Conservation (phyloP, 2,797 vertebrate species). For the Myripristis jacobus region DNA sequence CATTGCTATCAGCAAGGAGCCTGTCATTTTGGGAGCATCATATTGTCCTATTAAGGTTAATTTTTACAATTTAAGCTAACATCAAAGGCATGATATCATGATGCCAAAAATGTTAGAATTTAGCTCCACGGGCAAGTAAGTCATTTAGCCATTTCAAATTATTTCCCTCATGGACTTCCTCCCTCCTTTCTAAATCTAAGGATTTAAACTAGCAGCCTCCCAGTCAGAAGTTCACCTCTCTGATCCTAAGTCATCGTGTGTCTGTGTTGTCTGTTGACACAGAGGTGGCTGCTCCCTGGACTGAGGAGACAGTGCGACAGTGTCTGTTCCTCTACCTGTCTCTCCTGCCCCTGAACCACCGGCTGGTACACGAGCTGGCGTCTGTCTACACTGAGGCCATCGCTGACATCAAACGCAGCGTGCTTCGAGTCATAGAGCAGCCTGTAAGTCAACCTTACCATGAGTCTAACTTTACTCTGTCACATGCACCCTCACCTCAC, state of each 20-base stretch:
- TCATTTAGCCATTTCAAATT: too few relatives aligned
- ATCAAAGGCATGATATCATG: too few relatives aligned
- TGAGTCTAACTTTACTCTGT: too few relatives aligned
- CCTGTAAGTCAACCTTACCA: conserved; percentile 81
- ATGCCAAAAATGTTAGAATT: too few relatives aligned
- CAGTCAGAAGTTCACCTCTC: background rate
- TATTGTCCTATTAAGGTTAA: too few relatives aligned
- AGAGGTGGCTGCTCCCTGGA: conserved; percentile 97
- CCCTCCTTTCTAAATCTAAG: too few relatives aligned
- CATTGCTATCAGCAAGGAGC: too few relatives aligned
- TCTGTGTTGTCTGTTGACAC: conserved; percentile 34
- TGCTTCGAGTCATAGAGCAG: conserved; percentile 93
- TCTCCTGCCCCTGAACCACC: conserved; percentile 94
- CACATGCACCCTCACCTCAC: background rate
- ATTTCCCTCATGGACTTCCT: too few relatives aligned
- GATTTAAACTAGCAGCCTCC: background rate
- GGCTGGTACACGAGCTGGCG: conserved; percentile 93
- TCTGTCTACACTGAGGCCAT: conserved; percentile 97
- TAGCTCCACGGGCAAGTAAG: too few relatives aligned
- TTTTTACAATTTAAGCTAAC: too few relatives aligned
- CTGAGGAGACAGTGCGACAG: conserved; percentile 94
- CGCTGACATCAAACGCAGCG: conserved; percentile 95
- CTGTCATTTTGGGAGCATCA: too few relatives aligned
- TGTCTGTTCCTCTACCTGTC: conserved; percentile 96
- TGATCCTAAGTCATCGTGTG: conserved; percentile 7